Base-by-base conservation (phyloP, 2,797 vertebrate species). In the Thunnus albacares region DNA sequence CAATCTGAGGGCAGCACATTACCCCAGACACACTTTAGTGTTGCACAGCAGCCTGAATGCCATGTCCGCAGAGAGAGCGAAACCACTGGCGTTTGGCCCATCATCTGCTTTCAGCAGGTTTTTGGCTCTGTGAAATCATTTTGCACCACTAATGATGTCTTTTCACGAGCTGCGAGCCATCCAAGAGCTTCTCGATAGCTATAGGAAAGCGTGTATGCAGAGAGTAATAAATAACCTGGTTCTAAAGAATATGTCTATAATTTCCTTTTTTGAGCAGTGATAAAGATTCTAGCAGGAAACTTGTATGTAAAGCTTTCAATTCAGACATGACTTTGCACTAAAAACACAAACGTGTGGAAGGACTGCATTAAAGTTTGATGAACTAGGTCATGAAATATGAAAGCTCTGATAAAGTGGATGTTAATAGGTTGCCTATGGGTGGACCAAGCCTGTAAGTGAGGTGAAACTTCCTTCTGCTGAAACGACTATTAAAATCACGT, bases 331-430 rank as follows among this genome's bases (percentile, higher is more conserved):
- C 68, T 86, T 80, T 79, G 81, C 87, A 85, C 89, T 82, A 84
- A 89, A 88, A 87, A 79, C 71, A 82, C 67, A 79, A 67, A 80
- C 17, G 35, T 84, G 75, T 45, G 71, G 77, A 77, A 82, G 55
- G 51, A 62, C 43, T 20, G 52, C 69, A 79, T 94, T 76, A 89
- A 92, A 89, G 28, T 92, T 94, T 90, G 67, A 93, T 92, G 78
- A 85, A 87, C 33, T 49, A 20, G 71, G 63, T 84, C 85, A 90
- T 92, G 84, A 93, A 92, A 93, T 90, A 94, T 92, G 79, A 80
- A 94, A 85, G 68, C 20, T 11, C 75, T 82, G 84, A 90, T 89
- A 84, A 89, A 91, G 82, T 85, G 87, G 89, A 88, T 80, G 84
- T 88, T 92, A 93, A 93, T 90, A 87, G 77, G 89, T 85, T 80